Percentiles rank a stretch among this genome's conserved stretches.
Conservation (phyloP, 2,888 invertebrate genomes). For the Chirona hameri region DNA sequence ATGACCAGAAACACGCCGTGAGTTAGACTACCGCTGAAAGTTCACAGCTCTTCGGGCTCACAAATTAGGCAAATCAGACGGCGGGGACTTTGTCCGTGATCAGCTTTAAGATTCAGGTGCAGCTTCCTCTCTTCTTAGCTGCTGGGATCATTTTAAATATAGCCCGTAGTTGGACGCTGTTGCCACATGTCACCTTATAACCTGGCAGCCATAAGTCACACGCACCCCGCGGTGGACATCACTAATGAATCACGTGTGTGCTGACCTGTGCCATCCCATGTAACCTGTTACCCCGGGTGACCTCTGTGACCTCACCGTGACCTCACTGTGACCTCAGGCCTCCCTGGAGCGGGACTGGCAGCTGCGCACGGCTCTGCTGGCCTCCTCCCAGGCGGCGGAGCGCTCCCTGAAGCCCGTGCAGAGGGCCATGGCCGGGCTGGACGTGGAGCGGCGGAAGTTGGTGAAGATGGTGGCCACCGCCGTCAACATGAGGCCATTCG, state of each 20-base stretch:
- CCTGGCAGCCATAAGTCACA: no score
- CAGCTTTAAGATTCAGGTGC: no score
- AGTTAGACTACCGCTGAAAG: neutral
- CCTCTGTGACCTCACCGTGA: neutral
- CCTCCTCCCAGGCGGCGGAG: neutral
- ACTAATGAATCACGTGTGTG: neutral
- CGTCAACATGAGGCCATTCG: neutral
- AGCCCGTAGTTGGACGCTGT: no score
- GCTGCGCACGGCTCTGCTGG: neutral
- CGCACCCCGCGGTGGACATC: no score
- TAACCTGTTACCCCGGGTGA: neutral
- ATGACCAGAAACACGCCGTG: neutral
- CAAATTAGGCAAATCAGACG: no score
- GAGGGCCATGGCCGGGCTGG: neutral
- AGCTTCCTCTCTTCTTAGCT: no score
- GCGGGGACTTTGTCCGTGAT: no score
- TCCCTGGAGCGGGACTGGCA: slow-evolving; percentile 2
- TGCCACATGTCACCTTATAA: no score
- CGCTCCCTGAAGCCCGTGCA: neutral
- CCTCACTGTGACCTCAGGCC: neutral
- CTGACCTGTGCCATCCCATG: neutral
- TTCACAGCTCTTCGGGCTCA: no score
- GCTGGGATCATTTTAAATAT: no score
- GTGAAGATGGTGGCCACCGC: neutral
- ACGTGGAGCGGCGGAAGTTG: neutral